Percentiles rank a stretch among this genome's conserved stretches.
These are phyloP conservation scores for Vicugna pacos DNA, from an alignment of 2,113 vertebrate genomes.

Conservation along the genomic window DNA sequence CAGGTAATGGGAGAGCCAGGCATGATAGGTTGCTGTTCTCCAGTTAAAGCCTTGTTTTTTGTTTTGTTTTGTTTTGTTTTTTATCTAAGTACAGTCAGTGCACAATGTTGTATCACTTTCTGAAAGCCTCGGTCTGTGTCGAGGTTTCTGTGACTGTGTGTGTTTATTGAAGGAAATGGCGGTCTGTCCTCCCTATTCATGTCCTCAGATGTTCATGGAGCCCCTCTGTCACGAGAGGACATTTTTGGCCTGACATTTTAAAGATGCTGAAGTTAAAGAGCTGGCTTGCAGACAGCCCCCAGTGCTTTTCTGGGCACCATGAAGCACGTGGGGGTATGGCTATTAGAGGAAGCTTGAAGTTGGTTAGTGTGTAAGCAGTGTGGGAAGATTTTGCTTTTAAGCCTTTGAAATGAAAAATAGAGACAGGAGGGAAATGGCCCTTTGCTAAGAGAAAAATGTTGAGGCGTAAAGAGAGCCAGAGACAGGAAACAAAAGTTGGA, in stretches of 20 bases:
- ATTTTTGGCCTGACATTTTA: not conserved
- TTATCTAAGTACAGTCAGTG: no score
- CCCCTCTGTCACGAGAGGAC: not conserved
- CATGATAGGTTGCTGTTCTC: not conserved
- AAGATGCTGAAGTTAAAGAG: not conserved
- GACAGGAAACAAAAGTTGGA: not conserved
- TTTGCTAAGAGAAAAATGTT: conserved; percentile 54
- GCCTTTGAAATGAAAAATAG: not conserved
- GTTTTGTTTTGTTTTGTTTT: no score
- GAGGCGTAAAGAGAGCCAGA: not conserved
- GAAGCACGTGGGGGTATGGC: not conserved
- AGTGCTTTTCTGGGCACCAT: not conserved
- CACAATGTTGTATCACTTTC: no score
- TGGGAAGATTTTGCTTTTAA: not conserved
- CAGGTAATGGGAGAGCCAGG: not conserved
- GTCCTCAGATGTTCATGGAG: not conserved
- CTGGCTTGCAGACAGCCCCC: not conserved
- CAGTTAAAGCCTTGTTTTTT: not conserved
- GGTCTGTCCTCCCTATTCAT: not conserved
- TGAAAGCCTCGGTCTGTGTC: not conserved
- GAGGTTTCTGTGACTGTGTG: not conserved
- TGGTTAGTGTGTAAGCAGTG: conserved; percentile 53
- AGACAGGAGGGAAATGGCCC: conserved; percentile 40
- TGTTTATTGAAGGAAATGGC: not conserved
- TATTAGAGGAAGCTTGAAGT: not conserved